phyloP scores from a whole-genome alignment of 1,140 invertebrate species.

The Drosophila miranda region DNA sequence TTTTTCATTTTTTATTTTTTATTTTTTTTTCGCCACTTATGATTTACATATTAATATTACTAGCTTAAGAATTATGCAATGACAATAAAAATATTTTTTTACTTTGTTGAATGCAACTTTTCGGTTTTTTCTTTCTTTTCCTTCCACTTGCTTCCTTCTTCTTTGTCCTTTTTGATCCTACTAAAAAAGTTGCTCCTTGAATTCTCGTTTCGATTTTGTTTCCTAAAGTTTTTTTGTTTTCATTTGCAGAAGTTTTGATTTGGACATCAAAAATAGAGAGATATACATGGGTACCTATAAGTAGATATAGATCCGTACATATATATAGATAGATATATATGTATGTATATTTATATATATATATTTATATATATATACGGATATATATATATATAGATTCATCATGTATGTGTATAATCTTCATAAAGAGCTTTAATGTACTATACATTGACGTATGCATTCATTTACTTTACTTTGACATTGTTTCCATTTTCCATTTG shows the following conservation, averaged over 20 bases:
- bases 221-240: background rate
- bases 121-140: conserved; percentile 9
- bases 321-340: conserved; percentile 21
- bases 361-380: conserved; percentile 19
- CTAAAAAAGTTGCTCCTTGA: conserved; percentile 44
- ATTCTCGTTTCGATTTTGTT: conserved; percentile 9
- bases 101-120: conserved; percentile 58
- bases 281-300: conserved; percentile 33
- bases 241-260: conserved; percentile 39
- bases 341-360: conserved; percentile 5
- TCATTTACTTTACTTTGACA: conserved; percentile 42
- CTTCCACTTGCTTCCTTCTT: conserved; percentile 16
- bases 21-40: conserved; percentile 67
- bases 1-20: conserved; percentile 3
- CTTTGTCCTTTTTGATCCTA: conserved; percentile 16
- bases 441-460: conserved; percentile 28
- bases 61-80: conserved; percentile 80
- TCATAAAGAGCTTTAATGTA: conserved; percentile 36
- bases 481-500: conserved; percentile 11
- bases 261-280: conserved; percentile 52
- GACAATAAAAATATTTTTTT: conserved; percentile 77
- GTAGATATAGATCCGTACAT: conserved; percentile 1
- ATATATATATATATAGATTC: conserved; percentile 19
- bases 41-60: conserved; percentile 76
- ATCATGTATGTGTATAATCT: conserved; percentile 29